phyloP scores from a whole-genome alignment of 2,888 invertebrate genomes.

The Cantharis rustica region DNA sequence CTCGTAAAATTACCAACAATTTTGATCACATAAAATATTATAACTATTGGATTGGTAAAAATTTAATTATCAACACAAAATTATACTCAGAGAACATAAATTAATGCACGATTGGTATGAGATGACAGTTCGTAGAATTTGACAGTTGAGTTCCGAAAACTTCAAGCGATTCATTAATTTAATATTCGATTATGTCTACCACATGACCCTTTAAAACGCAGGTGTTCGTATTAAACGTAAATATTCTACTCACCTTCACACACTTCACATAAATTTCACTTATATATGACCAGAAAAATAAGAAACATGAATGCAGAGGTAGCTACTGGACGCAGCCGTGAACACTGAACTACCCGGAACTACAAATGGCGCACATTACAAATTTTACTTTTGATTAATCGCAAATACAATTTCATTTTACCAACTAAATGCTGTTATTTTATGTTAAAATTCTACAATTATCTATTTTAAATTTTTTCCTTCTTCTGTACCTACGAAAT shows the following conservation, averaged over 20 bases:
- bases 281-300: constrained; percentile 21
- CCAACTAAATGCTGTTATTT: not conserved
- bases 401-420: not conserved
- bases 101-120: constrained; percentile 35
- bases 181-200: constrained; percentile 7
- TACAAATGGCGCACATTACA: not conserved
- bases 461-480: not conserved
- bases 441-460: not conserved
- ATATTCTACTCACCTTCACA: constrained; percentile 26
- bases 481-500: too few species aligned
- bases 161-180: constrained; percentile 15
- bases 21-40: constrained; percentile 27
- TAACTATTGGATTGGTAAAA: constrained; percentile 1
- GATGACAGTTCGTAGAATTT: constrained; percentile 40
- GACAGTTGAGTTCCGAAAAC: constrained; percentile 35
- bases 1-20: constrained; percentile 9
- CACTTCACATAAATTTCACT: constrained; percentile 35
- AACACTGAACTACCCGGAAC: constrained; percentile 25
- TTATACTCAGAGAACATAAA: constrained; percentile 33
- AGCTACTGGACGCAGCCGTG: constrained; percentile 31
- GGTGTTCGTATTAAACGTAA: not conserved
- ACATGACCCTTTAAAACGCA: not conserved
- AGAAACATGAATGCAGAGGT: constrained; percentile 36
- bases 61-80: constrained; percentile 33
- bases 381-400: not conserved